Evolutionary conservation across 2,797 vertebrate genomes (phyloP).

Genomic region (Yasuhikotakia modesta): DNA sequence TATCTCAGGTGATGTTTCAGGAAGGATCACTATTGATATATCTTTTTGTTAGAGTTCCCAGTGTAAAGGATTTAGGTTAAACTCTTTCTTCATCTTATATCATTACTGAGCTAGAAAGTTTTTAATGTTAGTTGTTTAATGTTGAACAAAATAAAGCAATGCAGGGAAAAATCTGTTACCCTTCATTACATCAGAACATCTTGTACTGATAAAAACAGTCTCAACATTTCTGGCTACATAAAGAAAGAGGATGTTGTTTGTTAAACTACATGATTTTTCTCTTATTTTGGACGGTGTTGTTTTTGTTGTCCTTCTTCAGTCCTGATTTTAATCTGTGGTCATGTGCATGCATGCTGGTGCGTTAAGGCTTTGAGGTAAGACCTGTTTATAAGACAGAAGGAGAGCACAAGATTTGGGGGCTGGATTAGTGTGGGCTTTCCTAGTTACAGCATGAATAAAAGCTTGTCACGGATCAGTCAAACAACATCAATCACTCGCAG

Average conservation of each 20-base stretch:
- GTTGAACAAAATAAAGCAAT: no score
- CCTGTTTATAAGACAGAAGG: slow-evolving; percentile 35
- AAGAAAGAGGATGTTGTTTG: slow-evolving; percentile 29
- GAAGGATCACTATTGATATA: not conserved
- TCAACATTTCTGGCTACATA: not conserved
- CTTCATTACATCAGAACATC: slow-evolving; percentile 9
- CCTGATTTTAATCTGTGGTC: slow-evolving; percentile 21
- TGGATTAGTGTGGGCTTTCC: slow-evolving; percentile 33
- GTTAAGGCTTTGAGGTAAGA: slow-evolving; percentile 27
- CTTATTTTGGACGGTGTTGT: slow-evolving; percentile 31
- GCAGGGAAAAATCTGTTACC: not conserved
- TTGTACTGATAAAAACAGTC: not conserved
- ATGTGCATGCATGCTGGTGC: slow-evolving; percentile 31
- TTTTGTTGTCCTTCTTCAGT: slow-evolving; percentile 12
- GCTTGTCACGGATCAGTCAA: slow-evolving; percentile 64
- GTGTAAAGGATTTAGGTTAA: not conserved
- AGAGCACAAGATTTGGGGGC: not conserved
- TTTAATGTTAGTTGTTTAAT: no score
- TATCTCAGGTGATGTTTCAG: not conserved
- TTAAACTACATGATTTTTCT: slow-evolving; percentile 54
- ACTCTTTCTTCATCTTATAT: not conserved
- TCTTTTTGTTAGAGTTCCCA: not conserved
- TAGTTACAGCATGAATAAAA: slow-evolving; percentile 49
- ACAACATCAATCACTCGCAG: slow-evolving; percentile 57
- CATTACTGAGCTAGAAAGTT: no score